These are phyloP conservation scores for Horisme vitalbata DNA, from an alignment of 2,888 invertebrate genomes.

Conservation along the genomic window DNA sequence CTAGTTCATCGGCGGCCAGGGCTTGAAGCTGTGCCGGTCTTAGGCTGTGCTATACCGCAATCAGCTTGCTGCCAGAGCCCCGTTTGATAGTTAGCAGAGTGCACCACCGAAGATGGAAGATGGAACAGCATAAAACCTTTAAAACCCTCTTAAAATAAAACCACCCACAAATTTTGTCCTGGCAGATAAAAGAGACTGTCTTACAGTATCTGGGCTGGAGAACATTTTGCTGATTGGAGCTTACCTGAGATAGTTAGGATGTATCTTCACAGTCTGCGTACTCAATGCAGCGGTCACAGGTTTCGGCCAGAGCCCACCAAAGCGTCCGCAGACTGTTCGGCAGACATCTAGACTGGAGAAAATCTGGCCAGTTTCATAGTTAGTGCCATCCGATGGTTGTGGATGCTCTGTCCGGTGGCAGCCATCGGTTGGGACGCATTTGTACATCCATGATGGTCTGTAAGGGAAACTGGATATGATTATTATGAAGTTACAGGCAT, in stretches of 20 bases:
- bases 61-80: no score
- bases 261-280: constrained; percentile 75
- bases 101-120: no score
- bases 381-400: constrained; percentile 44
- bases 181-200: no score
- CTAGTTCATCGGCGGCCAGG: no score
- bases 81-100: no score
- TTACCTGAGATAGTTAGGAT: constrained; percentile 80
- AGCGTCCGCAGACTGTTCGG: constrained; percentile 86
- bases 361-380: constrained; percentile 43
- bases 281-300: constrained; percentile 81
- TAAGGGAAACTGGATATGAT: background rate
- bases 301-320: constrained; percentile 87
- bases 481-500: background rate
- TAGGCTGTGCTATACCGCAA: no score
- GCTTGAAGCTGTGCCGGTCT: no score
- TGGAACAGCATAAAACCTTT: no score
- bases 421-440: constrained; percentile 59
- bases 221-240: constrained; percentile 13
- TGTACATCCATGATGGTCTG: constrained; percentile 74
- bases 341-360: constrained; percentile 84
- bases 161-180: no score
- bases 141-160: no score
- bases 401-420: constrained; percentile 68
- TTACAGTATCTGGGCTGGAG: no score